A percentile compares a stretch with the other conserved stretches of the same genome.
These are phyloP conservation scores for Paramormyrops hopkinsi DNA, from an alignment of 2,797 vertebrate species.

Conservation along the genomic window DNA sequence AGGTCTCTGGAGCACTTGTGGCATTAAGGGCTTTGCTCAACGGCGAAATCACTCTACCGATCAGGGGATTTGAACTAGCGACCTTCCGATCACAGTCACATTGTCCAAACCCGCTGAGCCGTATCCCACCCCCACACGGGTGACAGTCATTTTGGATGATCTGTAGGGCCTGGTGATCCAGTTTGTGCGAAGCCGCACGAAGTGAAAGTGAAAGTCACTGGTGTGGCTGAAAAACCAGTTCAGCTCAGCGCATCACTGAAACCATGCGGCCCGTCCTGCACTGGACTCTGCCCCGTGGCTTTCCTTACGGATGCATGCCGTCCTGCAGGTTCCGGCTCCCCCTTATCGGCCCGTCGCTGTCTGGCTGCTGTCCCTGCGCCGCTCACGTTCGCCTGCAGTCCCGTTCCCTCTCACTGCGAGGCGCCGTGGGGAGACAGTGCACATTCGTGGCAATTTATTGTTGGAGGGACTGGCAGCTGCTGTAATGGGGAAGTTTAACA, in stretches of 20 bases:
- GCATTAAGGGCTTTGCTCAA: background rate
- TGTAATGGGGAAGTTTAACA: background rate
- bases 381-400: background rate
- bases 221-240: slow-evolving; percentile 13
- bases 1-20: background rate
- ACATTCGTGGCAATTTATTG: background rate
- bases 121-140: background rate
- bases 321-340: too few species aligned
- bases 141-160: background rate
- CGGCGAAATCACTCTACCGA: background rate
- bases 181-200: background rate
- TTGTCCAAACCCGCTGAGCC: background rate
- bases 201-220: slow-evolving; percentile 23
- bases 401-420: background rate
- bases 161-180: background rate
- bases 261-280: background rate
- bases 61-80: background rate
- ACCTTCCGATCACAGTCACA: background rate
- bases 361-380: background rate
- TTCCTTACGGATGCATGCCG: background rate
- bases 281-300: background rate
- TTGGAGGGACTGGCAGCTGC: background rate
- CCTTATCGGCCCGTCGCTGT: background rate
- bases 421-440: background rate
- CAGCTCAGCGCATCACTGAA: background rate